phyloP scores from a whole-genome alignment of 1,140 invertebrate species.

The Platorchestia sp. region DNA sequence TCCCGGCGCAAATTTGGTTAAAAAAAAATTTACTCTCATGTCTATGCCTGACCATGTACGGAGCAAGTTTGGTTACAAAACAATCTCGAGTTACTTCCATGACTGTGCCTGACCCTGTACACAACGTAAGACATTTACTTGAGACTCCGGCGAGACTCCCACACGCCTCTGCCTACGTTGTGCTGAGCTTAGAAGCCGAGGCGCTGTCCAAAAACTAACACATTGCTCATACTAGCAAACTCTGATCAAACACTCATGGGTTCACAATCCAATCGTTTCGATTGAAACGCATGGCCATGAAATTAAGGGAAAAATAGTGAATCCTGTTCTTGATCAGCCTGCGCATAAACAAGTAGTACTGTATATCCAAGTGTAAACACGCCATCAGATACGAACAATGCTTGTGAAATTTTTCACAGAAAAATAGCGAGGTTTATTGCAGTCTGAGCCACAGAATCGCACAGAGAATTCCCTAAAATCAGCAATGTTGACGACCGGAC shows the following conservation, averaged over 20 bases:
- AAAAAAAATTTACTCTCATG: too few relatives aligned
- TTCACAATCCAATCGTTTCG: neutral
- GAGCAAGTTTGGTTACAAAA: too few relatives aligned
- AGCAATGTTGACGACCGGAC: neutral
- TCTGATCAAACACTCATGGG: neutral
- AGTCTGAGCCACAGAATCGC: neutral
- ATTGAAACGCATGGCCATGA: neutral
- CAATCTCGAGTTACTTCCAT: too few relatives aligned
- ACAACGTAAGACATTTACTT: too few relatives aligned
- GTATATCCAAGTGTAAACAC: neutral
- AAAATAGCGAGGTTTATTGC: neutral
- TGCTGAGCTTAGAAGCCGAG: neutral
- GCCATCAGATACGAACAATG: neutral
- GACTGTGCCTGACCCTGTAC: too few relatives aligned
- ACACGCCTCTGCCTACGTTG: neutral
- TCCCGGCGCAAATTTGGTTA: too few relatives aligned
- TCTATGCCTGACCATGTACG: too few relatives aligned
- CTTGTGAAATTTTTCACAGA: neutral
- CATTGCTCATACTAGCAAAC: neutral
- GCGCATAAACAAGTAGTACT: too few relatives aligned
- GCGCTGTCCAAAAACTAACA: neutral
- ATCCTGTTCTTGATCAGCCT: too few relatives aligned
- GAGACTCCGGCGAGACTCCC: too few relatives aligned
- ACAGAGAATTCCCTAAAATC: neutral
- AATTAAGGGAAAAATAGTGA: neutral